These are phyloP conservation scores for Paelopatides confundens DNA, from an alignment of 53 echinoderm and acorn worm species.

Conservation along the genomic window DNA sequence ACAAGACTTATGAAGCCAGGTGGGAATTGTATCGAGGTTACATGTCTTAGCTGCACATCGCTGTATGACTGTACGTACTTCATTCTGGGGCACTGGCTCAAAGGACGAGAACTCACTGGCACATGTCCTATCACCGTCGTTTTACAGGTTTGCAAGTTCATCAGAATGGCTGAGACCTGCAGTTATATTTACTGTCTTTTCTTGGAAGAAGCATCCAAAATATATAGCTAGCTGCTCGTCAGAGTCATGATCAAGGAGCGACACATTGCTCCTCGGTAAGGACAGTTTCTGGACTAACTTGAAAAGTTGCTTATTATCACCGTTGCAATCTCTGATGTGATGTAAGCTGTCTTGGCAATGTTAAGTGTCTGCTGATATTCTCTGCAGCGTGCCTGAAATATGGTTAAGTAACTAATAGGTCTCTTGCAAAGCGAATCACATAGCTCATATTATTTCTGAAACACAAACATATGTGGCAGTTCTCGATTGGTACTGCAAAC, in stretches of 20 bases:
- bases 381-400: too few species aligned
- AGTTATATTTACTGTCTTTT: constrained; percentile 17
- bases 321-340: constrained; percentile 16
- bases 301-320: constrained; percentile 23
- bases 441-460: too few species aligned
- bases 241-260: constrained; percentile 38
- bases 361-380: too few species aligned
- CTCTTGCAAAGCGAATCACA: too few species aligned
- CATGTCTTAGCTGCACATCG: constrained; percentile 43
- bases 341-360: too few species aligned
- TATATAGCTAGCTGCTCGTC: background rate
- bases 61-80: constrained; percentile 38
- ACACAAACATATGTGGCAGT: too few species aligned
- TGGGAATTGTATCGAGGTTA: constrained; percentile 56
- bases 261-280: background rate
- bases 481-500: too few species aligned
- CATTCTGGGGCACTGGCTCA: background rate
- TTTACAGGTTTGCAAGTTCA: background rate
- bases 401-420: too few species aligned
- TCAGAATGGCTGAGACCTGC: too few species aligned
- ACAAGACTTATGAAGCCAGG: constrained; percentile 32
- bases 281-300: constrained; percentile 45
- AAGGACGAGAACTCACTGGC: background rate
- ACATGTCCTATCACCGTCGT: background rate
- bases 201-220: constrained; percentile 4